Evolutionary conservation across 2,888 invertebrate genomes (phyloP).

Genomic region (Apomyelois bistriatella): DNA sequence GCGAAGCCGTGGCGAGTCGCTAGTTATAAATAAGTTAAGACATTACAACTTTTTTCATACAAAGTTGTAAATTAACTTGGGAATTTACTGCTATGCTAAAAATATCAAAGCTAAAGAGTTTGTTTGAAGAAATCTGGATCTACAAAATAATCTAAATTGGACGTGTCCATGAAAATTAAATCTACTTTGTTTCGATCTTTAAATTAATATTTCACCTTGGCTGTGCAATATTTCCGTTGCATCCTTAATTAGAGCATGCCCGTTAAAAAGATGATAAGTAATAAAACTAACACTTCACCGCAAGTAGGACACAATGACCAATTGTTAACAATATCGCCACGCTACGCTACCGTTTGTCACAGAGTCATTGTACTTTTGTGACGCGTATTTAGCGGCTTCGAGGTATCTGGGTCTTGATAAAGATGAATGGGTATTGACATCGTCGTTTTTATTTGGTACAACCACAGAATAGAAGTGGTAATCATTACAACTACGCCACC

Average conservation of each 20-base stretch:
- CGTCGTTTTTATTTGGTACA: no score
- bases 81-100: no score
- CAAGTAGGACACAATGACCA: conserved; percentile 3
- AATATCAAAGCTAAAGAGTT: no score
- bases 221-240: conserved; percentile 11
- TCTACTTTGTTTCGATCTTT: not conserved
- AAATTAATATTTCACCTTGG: conserved; percentile 10
- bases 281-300: not conserved
- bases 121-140: no score
- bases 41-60: not conserved
- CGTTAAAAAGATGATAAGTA: conserved; percentile 1
- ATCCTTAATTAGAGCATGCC: conserved; percentile 8
- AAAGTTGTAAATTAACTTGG: not conserved
- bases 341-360: not conserved
- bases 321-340: not conserved
- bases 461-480: no score
- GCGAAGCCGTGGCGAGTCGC: no score
- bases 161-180: not conserved
- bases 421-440: not conserved
- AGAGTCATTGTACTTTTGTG: conserved; percentile 1
- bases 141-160: no score
- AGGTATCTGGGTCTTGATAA: not conserved
- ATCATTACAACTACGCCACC: no score
- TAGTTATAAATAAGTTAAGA: not conserved
- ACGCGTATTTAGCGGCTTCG: not conserved